A percentile compares a stretch with the other conserved stretches of the same genome.
phyloP scores from a whole-genome alignment of 2,113 vertebrate species.

The Jacana jacana region DNA sequence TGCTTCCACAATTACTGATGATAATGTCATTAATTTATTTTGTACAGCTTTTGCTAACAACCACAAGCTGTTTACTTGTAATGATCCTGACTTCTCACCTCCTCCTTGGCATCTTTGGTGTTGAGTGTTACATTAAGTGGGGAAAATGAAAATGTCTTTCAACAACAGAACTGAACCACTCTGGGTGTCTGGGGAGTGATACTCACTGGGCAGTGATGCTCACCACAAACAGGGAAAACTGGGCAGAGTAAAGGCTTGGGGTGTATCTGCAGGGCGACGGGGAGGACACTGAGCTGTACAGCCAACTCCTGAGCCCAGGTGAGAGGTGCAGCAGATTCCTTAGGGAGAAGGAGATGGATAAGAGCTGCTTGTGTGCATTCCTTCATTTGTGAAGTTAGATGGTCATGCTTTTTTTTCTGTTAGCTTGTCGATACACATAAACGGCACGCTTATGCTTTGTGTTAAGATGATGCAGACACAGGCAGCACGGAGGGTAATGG shows the following conservation, averaged over 20 bases:
- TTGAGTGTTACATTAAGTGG: not conserved
- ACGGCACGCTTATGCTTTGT: accelerated
- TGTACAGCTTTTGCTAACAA: not conserved
- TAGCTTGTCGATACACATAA: accelerated
- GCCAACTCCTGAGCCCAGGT: not conserved
- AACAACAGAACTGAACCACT: not conserved
- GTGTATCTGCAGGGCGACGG: not conserved
- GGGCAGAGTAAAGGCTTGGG: not conserved
- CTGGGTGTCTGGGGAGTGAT: not conserved
- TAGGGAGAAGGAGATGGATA: not conserved
- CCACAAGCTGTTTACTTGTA: not conserved
- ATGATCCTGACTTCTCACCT: not conserved
- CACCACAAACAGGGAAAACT: accelerated
- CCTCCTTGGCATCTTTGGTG: not conserved
- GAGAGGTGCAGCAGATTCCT: not conserved
- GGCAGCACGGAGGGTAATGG: not conserved
- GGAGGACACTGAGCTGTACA: accelerated
- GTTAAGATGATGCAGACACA: not conserved
- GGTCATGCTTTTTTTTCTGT: not conserved
- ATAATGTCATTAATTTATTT: constrained; percentile 17
- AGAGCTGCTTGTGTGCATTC: not conserved
- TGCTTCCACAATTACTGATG: not conserved
- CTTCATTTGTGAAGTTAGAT: not conserved
- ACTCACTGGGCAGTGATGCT: accelerated
- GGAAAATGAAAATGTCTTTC: not conserved